Conservation (phyloP, 2,797 vertebrate species). For the Sphenopsis melanotis region DNA sequence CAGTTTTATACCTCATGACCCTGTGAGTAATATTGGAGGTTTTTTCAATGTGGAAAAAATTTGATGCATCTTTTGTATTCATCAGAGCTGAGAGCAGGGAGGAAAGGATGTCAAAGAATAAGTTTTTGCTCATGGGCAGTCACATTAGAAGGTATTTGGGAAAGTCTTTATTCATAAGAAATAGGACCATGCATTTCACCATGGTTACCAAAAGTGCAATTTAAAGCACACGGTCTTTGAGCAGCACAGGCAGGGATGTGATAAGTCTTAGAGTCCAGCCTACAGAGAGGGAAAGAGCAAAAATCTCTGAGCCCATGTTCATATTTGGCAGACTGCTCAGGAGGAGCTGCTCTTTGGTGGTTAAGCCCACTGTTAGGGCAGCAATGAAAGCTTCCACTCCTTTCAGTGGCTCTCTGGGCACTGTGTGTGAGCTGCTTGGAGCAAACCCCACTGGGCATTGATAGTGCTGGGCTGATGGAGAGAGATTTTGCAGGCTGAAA, state of each 20-base stretch:
- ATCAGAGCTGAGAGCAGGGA: neutral
- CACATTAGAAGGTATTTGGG: neutral
- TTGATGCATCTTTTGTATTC: neutral
- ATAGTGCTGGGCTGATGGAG: neutral
- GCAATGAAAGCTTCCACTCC: neutral
- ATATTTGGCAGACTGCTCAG: neutral
- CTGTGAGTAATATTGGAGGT: neutral
- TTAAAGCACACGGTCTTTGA: neutral
- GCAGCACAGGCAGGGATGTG: neutral
- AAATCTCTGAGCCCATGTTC: neutral
- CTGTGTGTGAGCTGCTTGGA: neutral
- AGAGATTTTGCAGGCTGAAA: neutral
- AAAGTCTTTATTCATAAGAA: constrained; percentile 15
- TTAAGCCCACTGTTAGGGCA: neutral
- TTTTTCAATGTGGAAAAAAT: neutral
- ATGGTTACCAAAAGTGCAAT: neutral
- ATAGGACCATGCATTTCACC: neutral
- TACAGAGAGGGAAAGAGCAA: neutral
- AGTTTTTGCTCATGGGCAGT: neutral
- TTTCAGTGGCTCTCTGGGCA: neutral
- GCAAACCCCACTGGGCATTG: neutral
- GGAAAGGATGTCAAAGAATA: neutral
- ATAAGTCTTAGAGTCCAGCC: neutral
- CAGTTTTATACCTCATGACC: neutral
- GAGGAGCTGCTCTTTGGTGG: neutral